phyloP scores from a whole-genome alignment of 1,140 invertebrate genomes.

The Dreissena polymorpha region DNA sequence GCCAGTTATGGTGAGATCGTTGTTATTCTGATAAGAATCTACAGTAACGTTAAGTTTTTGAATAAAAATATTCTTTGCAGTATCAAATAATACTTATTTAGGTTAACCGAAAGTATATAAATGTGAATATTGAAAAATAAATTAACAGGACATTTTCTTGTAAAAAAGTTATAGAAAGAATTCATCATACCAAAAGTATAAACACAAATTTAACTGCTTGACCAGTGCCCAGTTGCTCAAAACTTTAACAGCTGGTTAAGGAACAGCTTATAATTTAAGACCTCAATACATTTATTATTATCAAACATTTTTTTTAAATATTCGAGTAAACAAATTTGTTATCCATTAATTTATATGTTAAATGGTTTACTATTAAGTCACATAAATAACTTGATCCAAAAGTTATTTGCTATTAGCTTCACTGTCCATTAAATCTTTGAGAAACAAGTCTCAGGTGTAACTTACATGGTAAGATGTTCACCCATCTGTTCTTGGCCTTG shows the following conservation, averaged over 20 bases:
- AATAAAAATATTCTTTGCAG: not conserved
- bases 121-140: not conserved
- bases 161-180: not conserved
- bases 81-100: not conserved
- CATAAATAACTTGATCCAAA: no score
- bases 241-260: no score
- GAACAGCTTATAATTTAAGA: no score
- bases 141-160: not conserved
- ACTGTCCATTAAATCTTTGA: no score
- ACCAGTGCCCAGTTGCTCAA: not conserved
- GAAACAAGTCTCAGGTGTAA: not conserved
- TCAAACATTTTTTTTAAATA: no score
- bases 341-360: no score
- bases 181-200: not conserved
- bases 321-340: no score
- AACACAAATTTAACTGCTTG: not conserved
- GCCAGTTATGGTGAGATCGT: not conserved
- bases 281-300: no score
- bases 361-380: no score
- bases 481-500: constrained; percentile 98
- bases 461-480: constrained; percentile 96
- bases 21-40: not conserved
- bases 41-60: not conserved
- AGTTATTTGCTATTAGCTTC: no score
- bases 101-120: no score